Evolutionary conservation across 2,888 invertebrate genomes (phyloP).

Genomic region (Drosophila merina): DNA sequence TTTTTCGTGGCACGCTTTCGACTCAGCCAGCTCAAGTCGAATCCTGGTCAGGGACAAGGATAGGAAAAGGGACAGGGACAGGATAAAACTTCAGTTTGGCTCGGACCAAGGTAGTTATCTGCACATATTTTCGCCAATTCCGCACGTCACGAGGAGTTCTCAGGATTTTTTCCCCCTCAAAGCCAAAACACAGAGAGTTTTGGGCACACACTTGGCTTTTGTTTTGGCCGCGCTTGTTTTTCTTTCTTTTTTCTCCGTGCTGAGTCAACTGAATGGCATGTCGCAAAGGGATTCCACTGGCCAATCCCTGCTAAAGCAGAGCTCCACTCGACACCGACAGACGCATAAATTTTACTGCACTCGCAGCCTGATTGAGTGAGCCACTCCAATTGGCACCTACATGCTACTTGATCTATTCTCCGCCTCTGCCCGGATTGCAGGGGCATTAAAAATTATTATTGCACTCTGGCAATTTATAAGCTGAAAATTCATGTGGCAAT

Average conservation of each 20-base stretch:
- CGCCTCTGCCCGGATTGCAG: background rate
- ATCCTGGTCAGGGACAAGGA: conserved; percentile 1
- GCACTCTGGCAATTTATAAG: conserved; percentile 44
- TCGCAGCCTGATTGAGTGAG: conserved; percentile 57
- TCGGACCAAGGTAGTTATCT: conserved; percentile 38
- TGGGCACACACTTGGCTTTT: conserved; percentile 14
- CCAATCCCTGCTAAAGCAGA: conserved; percentile 34
- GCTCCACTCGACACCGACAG: conserved; percentile 8
- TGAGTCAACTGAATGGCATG: conserved; percentile 74
- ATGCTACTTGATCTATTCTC: conserved; percentile 40
- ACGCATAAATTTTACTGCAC: conserved; percentile 42
- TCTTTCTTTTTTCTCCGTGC: conserved; percentile 51
- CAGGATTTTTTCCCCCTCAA: conserved; percentile 43
- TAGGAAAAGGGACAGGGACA: background rate
- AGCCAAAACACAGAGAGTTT: background rate
- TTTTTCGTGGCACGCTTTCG: conserved; percentile 67
- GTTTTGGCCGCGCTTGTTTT: conserved; percentile 16
- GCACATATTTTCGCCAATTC: conserved; percentile 63
- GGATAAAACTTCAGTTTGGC: background rate
- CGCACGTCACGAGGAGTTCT: conserved; percentile 69
- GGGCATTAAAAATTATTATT: conserved; percentile 38
- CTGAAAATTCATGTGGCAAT: conserved; percentile 45
- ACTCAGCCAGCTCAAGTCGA: conserved; percentile 30
- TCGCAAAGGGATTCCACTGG: conserved; percentile 26
- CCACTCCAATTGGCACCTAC: conserved; percentile 62